phyloP scores from a whole-genome alignment of 2,888 invertebrate species.

The Eurytoma californica region DNA sequence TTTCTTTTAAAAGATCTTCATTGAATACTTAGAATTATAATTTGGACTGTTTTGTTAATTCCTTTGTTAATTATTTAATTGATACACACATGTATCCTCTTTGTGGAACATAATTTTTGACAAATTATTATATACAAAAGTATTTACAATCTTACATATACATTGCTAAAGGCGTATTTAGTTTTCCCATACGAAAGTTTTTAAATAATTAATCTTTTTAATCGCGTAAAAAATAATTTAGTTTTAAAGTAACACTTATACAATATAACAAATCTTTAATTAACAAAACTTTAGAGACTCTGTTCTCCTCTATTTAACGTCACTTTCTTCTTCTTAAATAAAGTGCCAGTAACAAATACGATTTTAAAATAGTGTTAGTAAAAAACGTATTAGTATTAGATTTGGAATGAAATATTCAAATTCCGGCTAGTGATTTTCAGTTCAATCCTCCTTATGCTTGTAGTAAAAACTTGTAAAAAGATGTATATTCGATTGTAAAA shows the following conservation, averaged over 20 bases:
- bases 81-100: slow-evolving; percentile 58
- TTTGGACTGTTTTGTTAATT: slow-evolving; percentile 55
- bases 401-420: slow-evolving; percentile 24
- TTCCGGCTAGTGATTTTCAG: not conserved
- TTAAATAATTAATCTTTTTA: slow-evolving; percentile 60
- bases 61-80: slow-evolving; percentile 58
- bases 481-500: slow-evolving; percentile 36
- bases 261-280: slow-evolving; percentile 69
- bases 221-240: slow-evolving; percentile 68
- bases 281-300: slow-evolving; percentile 65
- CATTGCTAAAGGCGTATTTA: slow-evolving; percentile 57
- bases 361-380: slow-evolving; percentile 26
- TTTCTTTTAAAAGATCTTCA: slow-evolving; percentile 31
- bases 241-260: slow-evolving; percentile 64
- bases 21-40: slow-evolving; percentile 51
- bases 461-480: too few relatives aligned
- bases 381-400: slow-evolving; percentile 19
- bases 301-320: slow-evolving; percentile 30
- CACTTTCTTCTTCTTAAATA: slow-evolving; percentile 23
- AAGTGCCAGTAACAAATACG: slow-evolving; percentile 24
- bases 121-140: slow-evolving; percentile 66
- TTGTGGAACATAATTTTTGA: slow-evolving; percentile 59
- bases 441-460: too few relatives aligned
- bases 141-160: slow-evolving; percentile 69
- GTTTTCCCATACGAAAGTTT: slow-evolving; percentile 59